Evolutionary conservation across 2,797 vertebrate species (phyloP).

Genomic region (Botia almorhae): DNA sequence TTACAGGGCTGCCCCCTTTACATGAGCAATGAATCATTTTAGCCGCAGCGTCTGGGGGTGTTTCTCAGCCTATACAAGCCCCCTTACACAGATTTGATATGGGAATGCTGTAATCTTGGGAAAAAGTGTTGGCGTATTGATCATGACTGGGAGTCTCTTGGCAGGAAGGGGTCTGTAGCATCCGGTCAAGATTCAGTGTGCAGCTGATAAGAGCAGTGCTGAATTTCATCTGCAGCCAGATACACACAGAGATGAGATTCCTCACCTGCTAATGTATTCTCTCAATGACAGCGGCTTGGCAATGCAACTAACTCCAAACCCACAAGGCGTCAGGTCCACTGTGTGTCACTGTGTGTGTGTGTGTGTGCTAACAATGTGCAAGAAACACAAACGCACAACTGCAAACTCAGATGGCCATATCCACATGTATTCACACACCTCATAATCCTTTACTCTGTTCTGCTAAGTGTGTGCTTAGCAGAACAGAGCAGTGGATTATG

Average conservation of each 20-base stretch:
- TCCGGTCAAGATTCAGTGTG: conserved; percentile 42
- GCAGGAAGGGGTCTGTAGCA: conserved; percentile 36
- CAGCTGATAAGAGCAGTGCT: conserved; percentile 38
- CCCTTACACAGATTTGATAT: conserved; percentile 25
- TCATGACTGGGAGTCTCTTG: conserved; percentile 31
- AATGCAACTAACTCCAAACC: conserved; percentile 4
- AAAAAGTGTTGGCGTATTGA: conserved; percentile 42
- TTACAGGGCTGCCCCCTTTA: conserved; percentile 75
- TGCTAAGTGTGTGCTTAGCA: neutral
- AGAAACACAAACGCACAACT: no score
- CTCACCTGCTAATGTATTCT: conserved; percentile 21
- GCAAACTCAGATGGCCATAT: neutral
- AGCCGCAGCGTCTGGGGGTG: conserved; percentile 32
- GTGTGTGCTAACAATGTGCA: neutral
- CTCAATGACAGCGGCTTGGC: neutral
- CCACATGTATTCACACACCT: conserved; percentile 20
- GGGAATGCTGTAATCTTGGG: conserved; percentile 31
- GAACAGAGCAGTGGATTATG: neutral
- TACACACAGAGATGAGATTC: conserved; percentile 11
- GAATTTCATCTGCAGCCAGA: conserved; percentile 42
- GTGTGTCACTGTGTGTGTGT: neutral
- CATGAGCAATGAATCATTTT: conserved; percentile 79
- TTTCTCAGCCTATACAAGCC: conserved; percentile 24
- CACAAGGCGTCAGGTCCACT: neutral
- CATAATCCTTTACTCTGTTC: conserved; percentile 3